Evolutionary conservation across 1,140 invertebrate species (phyloP), one percentile per base, ranked within the genome.

Genomic region (Ceratitis capitata): DNA sequence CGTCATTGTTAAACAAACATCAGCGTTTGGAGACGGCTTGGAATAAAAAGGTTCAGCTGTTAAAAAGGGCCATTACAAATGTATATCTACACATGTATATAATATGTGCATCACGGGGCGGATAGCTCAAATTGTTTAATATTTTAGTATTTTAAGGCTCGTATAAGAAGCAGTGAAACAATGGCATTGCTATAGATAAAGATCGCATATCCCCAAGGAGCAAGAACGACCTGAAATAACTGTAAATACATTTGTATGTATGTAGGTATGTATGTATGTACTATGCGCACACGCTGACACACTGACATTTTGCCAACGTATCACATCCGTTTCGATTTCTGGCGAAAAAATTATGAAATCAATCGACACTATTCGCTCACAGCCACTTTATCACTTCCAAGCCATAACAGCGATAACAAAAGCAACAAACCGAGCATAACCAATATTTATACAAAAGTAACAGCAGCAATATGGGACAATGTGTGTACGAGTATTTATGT

Each of bases 361-460:
- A 85, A 85, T 82, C 85, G 85, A 61, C 78, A 82, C 78, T 85
- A 83, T 85, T 85, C 85, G 83, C 85, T 82, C 85, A 83, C 85
- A 85, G 47, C 78, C 53, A 85, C 74, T 85, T 85, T 85, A 85
- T 83, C 78, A 85, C 82, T 82, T 85, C 78, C 85, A 85, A 78
- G 47, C 85, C 85, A 85, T 45, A 82, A 61, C 49, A 42, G n/a
- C 83, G 74, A 42, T 39, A 51, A 82, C 69, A 78, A 78, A 19
- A 78, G 19, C 39, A 78, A 78, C 35, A 61, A 29, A 4, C 12
- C 6, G 23, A 6, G 12, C n/a, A 10, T 26, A 26, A 61, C 5
- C 56, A 61, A 61, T 4, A 61, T 3, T 12, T 6, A 29, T 29
- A 26, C 26, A 10, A 1, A 23, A 39, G 32, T 19, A 35, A 69